These are phyloP conservation scores for Microchirus variegatus DNA, from an alignment of 2,797 vertebrate genomes.

Conservation along the genomic window DNA sequence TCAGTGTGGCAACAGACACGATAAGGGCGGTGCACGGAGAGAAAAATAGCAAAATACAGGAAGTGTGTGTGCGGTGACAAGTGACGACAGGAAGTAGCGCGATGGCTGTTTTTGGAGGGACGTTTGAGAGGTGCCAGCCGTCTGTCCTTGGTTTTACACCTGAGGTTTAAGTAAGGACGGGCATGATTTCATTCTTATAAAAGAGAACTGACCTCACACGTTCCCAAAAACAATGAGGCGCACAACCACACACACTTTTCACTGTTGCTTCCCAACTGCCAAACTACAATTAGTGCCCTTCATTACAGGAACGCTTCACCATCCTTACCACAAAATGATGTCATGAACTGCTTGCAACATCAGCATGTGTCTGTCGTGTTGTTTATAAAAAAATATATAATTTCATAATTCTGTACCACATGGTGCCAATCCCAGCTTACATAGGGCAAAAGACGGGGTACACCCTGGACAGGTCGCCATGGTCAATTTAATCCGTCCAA, in stretches of 20 bases:
- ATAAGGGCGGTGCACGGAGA: slow-evolving; percentile 47
- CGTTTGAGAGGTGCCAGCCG: slow-evolving; percentile 35
- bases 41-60: slow-evolving; percentile 54
- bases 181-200: slow-evolving; percentile 19
- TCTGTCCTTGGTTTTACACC: background rate
- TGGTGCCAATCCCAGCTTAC: too few relatives aligned
- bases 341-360: slow-evolving; percentile 35
- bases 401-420: too few relatives aligned
- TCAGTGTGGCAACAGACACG: slow-evolving; percentile 58
- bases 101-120: slow-evolving; percentile 25
- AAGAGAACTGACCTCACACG: slow-evolving; percentile 45
- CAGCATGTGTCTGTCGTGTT: slow-evolving; percentile 40
- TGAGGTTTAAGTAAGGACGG: background rate
- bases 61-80: slow-evolving; percentile 35
- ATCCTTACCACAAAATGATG: slow-evolving; percentile 46
- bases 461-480: too few relatives aligned
- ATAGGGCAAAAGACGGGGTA: too few relatives aligned
- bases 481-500: slow-evolving; percentile 19
- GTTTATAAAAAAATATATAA: too few relatives aligned
- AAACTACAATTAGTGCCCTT: slow-evolving; percentile 37
- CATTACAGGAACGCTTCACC: slow-evolving; percentile 58
- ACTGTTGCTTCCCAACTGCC: slow-evolving; percentile 1
- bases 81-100: slow-evolving; percentile 52
- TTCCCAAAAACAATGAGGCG: slow-evolving; percentile 44
- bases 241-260: slow-evolving; percentile 31